A percentile compares a stretch with the other conserved stretches of the same genome.
Conservation (phyloP, 1,140 invertebrate species). For the Pseudomyrmex concolor region DNA sequence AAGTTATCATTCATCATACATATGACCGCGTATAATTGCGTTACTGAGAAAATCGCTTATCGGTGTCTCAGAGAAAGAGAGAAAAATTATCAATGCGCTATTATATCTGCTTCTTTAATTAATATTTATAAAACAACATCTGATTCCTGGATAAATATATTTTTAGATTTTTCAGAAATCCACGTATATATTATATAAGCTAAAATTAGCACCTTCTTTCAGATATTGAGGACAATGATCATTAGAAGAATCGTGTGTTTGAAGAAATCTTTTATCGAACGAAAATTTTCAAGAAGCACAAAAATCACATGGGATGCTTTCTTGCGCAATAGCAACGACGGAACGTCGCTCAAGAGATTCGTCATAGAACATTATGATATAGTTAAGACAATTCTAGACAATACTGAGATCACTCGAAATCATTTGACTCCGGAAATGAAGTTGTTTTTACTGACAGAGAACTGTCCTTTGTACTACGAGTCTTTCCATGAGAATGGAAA, state of each 20-base stretch:
- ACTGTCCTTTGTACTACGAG: conserved; percentile 84
- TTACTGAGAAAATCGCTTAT: conserved; percentile 51
- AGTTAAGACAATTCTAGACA: conserved; percentile 59
- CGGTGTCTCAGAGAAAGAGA: background rate
- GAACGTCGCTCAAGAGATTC: background rate
- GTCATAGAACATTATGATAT: conserved; percentile 18
- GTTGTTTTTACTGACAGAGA: conserved; percentile 85
- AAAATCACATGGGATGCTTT: conserved; percentile 7
- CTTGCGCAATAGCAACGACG: background rate
- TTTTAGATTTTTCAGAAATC: background rate
- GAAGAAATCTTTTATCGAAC: background rate
- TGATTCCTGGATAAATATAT: conserved; percentile 15
- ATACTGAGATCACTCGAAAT: conserved; percentile 72
- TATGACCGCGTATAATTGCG: conserved; percentile 25
- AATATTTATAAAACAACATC: conserved; percentile 1
- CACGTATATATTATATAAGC: background rate
- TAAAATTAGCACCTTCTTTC: conserved; percentile 9
- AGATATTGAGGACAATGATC: conserved; percentile 27
- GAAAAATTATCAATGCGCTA: conserved; percentile 5
- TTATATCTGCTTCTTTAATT: background rate
- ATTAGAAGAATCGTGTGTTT: background rate
- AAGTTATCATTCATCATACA: conserved; percentile 11
- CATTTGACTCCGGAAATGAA: conserved; percentile 86
- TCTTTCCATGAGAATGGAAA: conserved; percentile 75
- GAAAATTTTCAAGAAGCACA: conserved; percentile 19